Evolutionary conservation across 2,113 vertebrate genomes (phyloP), one percentile per base, ranked within the genome.

Genomic region (Pitta sordida): DNA sequence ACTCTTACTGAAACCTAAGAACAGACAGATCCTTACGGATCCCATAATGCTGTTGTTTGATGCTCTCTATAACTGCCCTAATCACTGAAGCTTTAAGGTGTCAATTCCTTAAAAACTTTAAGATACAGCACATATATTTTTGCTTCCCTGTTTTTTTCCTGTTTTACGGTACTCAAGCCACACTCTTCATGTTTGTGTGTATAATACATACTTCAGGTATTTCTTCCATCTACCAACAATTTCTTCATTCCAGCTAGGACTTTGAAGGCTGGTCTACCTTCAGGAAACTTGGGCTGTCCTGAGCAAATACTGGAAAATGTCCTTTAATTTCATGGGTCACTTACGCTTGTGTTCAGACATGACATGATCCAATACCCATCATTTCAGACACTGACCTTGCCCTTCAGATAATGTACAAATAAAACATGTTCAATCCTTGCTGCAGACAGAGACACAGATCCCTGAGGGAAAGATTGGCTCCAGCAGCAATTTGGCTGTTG

Each of bases 311-410:
- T 2, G 1, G 62, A 55, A 90, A 58, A 51, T 3, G 49, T 62
- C 46, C 63, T 90, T 95, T 94, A 82, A 95, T 96, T 94, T 93
- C 90, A 91, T 6, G 49, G 91, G 49, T 94, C 84, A 93, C 75
- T 93, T 68, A 65, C 0, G 0, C 41, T 53, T 13, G 4, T 52
- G 77, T 53, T 91, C 63, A 83, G 83, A 78, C 6, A 0, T 77
- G 70, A 69, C 55, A 7, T 9, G 16, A 88, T 79, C 26, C 46
- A 37, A 12, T 36, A 62, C 16, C 32, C 62, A 53, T 76, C 23
- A 30, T 53, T 68, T 85, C 88, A 80, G 87, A 59, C 70, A 11
- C 56, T 85, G 87, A 94, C 91, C 81, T 94, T 94, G 78, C 69
- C 84, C 29, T 16, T 79, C 62, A 87, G 86, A 86, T 91, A 85